Conservation (phyloP, 2,113 vertebrate species). For the Aramus guarauna region DNA sequence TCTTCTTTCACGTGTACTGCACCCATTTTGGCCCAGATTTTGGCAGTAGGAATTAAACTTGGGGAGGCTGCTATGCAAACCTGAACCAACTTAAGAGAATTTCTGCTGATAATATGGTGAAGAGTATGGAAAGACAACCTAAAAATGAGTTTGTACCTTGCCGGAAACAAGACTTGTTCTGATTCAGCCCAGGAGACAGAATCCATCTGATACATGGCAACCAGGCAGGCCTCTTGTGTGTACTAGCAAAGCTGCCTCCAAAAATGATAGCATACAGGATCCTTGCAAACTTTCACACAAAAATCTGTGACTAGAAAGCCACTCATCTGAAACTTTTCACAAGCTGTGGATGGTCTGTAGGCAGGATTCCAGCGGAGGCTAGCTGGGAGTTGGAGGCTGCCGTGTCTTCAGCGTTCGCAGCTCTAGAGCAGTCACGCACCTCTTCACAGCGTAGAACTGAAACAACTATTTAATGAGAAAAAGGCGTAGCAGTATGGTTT, state of each 20-base stretch:
- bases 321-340: neutral
- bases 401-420: accelerated
- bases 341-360: neutral
- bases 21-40: neutral
- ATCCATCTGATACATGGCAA: accelerated
- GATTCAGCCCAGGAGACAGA: neutral
- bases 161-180: neutral
- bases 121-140: neutral
- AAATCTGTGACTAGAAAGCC: neutral
- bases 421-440: neutral
- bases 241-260: neutral
- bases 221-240: neutral
- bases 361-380: neutral
- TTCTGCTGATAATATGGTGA: neutral
- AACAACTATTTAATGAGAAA: neutral
- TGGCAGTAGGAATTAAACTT: neutral
- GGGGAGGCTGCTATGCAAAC: neutral
- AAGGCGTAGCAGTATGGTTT: neutral
- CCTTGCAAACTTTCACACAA: neutral
- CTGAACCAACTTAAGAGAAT: neutral
- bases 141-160: neutral
- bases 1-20: neutral
- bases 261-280: neutral
- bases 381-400: neutral
- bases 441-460: neutral